These are phyloP conservation scores for Parambassis ranga DNA, from an alignment of 2,797 vertebrate species.

Conservation along the genomic window DNA sequence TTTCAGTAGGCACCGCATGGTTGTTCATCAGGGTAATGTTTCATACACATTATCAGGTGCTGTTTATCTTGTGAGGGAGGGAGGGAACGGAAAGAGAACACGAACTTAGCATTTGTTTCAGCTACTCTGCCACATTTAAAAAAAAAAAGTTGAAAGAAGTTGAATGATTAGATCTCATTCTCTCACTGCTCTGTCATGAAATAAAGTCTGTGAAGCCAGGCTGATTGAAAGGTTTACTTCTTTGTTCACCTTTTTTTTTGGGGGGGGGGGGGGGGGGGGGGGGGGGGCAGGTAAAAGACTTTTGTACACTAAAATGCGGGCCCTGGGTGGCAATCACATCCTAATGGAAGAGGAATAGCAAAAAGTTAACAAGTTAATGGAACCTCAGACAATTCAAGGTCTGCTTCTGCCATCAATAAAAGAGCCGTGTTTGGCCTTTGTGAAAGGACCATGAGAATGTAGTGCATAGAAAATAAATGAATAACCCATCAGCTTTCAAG, in stretches of 20 bases:
- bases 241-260: conserved; percentile 16
- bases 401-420: conserved; percentile 26
- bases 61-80: conserved; percentile 54
- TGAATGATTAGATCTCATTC: conserved; percentile 26
- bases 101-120: conserved; percentile 44
- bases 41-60: conserved; percentile 67
- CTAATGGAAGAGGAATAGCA: conserved; percentile 61
- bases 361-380: conserved; percentile 59
- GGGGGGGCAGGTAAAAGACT: conserved; percentile 26
- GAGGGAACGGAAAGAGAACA: conserved; percentile 6
- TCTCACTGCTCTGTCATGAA: conserved; percentile 7
- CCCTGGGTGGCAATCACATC: conserved; percentile 68
- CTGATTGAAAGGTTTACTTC: conserved; percentile 21
- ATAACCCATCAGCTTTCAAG: conserved; percentile 41
- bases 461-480: conserved; percentile 43
- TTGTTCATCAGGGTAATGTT: conserved; percentile 74
- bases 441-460: conserved; percentile 23
- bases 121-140: conserved; percentile 56
- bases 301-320: conserved; percentile 60
- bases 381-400: conserved; percentile 51
- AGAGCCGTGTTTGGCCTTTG: conserved; percentile 12
- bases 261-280: conserved; percentile 15
- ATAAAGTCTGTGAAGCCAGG: conserved; percentile 30
- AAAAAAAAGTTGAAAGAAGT: conserved; percentile 44
- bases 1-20: conserved; percentile 62